Evolutionary conservation across 2,888 invertebrate genomes (phyloP).

Genomic region (Biston stratarius): DNA sequence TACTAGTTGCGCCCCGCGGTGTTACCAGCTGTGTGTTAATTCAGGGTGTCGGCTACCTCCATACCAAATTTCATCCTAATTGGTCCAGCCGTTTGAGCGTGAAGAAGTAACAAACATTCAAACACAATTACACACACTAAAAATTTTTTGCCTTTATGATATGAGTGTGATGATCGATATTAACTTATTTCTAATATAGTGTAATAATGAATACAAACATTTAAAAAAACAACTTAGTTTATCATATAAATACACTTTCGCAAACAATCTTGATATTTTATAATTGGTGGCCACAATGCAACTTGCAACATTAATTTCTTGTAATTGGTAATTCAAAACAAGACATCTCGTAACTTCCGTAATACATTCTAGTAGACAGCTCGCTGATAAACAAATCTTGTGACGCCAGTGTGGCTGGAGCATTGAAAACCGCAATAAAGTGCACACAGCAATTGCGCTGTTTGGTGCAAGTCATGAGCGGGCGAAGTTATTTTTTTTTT

Average conservation of each 20-base stretch:
- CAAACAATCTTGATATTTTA: conserved; percentile 7
- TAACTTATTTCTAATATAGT: too few species aligned
- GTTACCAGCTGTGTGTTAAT: too few species aligned
- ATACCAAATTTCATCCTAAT: too few species aligned
- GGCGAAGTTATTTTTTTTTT: background rate
- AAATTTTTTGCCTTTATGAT: too few species aligned
- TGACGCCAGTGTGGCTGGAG: conserved; percentile 33
- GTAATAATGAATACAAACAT: too few species aligned
- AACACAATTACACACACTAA: too few species aligned
- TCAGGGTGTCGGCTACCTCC: too few species aligned
- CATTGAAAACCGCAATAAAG: conserved; percentile 34
- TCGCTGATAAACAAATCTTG: conserved; percentile 21
- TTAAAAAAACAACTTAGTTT: too few species aligned
- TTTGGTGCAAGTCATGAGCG: conserved; percentile 4
- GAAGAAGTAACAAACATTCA: too few species aligned
- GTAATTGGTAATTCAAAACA: conserved; percentile 16
- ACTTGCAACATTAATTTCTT: conserved; percentile 1
- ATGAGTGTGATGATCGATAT: too few species aligned
- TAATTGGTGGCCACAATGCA: conserved; percentile 1
- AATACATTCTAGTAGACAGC: conserved; percentile 14
- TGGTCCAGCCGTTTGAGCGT: too few species aligned
- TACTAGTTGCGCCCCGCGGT: too few species aligned
- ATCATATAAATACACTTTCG: background rate
- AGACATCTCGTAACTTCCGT: conserved; percentile 10
- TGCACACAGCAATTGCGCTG: conserved; percentile 34